Evolutionary conservation across 2,113 vertebrate genomes (phyloP).

Genomic region (Triplophysa tibetana): DNA sequence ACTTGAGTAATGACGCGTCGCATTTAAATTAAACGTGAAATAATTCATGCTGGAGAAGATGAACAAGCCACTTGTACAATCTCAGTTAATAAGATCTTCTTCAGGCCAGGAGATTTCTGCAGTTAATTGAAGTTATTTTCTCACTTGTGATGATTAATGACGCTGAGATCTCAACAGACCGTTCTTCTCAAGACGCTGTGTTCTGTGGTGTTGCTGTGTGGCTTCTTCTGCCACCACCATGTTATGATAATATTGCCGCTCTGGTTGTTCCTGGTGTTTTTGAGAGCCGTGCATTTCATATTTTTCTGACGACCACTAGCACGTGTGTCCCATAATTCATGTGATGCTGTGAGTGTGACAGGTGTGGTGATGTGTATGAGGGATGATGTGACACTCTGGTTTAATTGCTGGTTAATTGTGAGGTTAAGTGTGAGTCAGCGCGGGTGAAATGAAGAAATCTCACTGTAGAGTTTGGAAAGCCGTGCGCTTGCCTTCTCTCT

Average conservation of each 20-base stretch:
- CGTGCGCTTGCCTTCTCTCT: no score
- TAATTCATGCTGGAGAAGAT: slow-evolving; percentile 12
- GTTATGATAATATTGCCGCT: no score
- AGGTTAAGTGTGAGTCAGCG: background rate
- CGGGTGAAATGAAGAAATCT: background rate
- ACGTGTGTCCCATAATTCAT: no score
- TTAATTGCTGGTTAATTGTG: background rate
- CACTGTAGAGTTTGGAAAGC: no score
- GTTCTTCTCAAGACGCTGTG: background rate
- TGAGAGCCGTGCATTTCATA: no score
- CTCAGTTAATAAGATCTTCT: slow-evolving; percentile 24
- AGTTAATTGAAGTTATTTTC: slow-evolving; percentile 1
- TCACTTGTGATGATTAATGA: slow-evolving; percentile 11
- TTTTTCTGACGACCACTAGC: no score
- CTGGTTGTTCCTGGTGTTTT: no score
- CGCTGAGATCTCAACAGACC: background rate
- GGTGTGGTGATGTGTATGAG: background rate
- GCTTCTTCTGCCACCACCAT: no score
- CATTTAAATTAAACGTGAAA: slow-evolving; percentile 15
- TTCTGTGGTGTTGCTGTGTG: background rate
- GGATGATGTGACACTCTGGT: background rate
- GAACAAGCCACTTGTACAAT: slow-evolving; percentile 20
- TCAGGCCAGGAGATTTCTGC: background rate
- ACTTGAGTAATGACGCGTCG: slow-evolving; percentile 1
- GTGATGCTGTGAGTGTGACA: background rate